phyloP scores from a whole-genome alignment of 37 sponge, comb jelly and placozoan genomes.

The Halichondria panicea region DNA sequence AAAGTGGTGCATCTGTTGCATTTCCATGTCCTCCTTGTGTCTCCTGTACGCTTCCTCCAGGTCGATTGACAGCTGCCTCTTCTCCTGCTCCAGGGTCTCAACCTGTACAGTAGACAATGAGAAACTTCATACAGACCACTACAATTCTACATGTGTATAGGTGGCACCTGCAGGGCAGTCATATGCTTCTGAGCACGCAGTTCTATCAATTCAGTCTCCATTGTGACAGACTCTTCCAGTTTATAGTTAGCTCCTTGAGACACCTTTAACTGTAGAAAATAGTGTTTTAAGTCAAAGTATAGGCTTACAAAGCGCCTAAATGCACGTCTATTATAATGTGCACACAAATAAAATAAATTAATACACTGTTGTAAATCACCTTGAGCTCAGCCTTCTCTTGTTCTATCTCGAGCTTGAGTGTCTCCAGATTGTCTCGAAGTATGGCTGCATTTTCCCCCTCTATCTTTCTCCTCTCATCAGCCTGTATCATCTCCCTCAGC shows the following conservation, averaged over 20 bases:
- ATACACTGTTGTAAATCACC: too few species aligned
- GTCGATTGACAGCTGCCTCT: background rate
- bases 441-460: slow-evolving; percentile 5
- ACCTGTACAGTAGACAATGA: background rate
- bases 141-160: background rate
- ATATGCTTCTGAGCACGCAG: background rate
- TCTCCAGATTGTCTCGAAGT: slow-evolving; percentile 1
- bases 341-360: too few species aligned
- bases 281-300: too few species aligned
- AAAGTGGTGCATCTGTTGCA: slow-evolving; percentile 2
- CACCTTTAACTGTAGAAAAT: slow-evolving; percentile 8
- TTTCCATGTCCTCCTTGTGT: slow-evolving; percentile 1
- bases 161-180: background rate
- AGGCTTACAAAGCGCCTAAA: too few species aligned
- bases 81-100: slow-evolving; percentile 6
- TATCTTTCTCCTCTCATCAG: slow-evolving; percentile 14
- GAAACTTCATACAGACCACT: background rate
- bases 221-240: slow-evolving; percentile 2
- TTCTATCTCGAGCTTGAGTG: background rate
- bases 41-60: background rate
- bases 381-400: slow-evolving; percentile 2
- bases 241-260: background rate
- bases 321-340: too few species aligned
- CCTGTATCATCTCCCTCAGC: slow-evolving; percentile 11
- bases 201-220: slow-evolving; percentile 8